These are phyloP conservation scores for Laticauda colubrina DNA, from an alignment of 2,113 vertebrate species.

Conservation along the genomic window DNA sequence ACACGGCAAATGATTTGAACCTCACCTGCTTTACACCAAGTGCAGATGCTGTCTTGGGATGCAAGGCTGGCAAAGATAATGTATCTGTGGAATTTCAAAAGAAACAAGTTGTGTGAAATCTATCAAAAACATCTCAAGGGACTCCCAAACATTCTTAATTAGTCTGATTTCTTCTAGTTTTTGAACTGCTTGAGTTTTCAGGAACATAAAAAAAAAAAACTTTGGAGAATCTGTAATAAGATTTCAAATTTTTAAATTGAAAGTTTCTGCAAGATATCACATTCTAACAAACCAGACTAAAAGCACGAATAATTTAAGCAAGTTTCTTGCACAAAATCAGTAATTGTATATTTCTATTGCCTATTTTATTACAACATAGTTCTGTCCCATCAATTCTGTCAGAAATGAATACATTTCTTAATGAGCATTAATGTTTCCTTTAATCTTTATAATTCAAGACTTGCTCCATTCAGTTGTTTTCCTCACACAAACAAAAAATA, in stretches of 20 bases:
- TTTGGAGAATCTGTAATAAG: conserved; percentile 12
- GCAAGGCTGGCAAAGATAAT: not conserved
- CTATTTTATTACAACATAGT: conserved; percentile 25
- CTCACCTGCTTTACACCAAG: not conserved
- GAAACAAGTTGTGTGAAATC: not conserved
- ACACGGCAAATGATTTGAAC: not conserved
- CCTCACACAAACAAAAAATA: not conserved
- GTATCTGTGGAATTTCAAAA: not conserved
- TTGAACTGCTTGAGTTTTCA: not conserved
- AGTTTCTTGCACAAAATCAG: conserved; percentile 34
- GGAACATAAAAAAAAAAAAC: not conserved
- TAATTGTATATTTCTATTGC: conserved; percentile 18
- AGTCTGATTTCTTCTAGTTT: not conserved
- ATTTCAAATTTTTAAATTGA: conserved; percentile 21
- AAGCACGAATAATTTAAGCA: conserved; percentile 16
- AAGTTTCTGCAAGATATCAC: conserved; percentile 7
- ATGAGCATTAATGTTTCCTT: not conserved
- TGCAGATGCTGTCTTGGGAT: not conserved
- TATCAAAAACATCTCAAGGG: not conserved
- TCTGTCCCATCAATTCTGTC: not conserved
- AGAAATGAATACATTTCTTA: conserved; percentile 7
- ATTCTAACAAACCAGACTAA: conserved; percentile 16
- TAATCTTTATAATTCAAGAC: not conserved
- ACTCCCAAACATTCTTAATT: conserved; percentile 1
- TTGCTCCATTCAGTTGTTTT: not conserved